A percentile compares a stretch with the other conserved stretches of the same genome.
phyloP scores from a whole-genome alignment of 2,113 vertebrate species.

The Bos indicus region DNA sequence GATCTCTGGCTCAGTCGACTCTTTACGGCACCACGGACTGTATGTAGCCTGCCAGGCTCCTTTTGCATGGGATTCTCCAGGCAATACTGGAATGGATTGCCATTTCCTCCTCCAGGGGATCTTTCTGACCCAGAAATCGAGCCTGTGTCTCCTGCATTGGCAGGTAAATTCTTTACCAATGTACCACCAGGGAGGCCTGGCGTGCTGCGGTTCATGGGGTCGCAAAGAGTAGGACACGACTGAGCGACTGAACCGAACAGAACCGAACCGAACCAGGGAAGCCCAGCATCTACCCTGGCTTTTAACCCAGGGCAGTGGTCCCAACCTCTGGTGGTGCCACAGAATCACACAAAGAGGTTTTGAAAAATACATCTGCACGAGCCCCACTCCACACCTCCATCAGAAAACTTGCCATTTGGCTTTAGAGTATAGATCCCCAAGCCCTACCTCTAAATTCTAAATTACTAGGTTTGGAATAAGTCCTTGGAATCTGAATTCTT shows the following conservation, averaged over 20 bases:
- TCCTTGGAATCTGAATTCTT: not conserved
- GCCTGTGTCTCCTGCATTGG: not conserved
- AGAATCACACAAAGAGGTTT: not conserved
- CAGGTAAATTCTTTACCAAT: not conserved
- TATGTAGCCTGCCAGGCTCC: not conserved
- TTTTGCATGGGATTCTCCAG: not conserved
- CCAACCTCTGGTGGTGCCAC: not conserved
- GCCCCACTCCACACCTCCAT: not conserved
- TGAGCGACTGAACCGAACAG: too few relatives aligned
- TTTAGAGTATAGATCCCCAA: not conserved
- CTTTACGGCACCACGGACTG: not conserved
- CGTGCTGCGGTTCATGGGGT: too few relatives aligned
- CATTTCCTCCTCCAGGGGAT: not conserved
- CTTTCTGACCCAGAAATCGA: not conserved
- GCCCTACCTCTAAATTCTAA: not conserved
- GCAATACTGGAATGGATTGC: not conserved
- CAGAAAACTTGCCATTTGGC: not conserved
- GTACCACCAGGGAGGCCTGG: not conserved
- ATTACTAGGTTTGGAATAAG: not conserved
- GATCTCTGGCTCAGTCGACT: rapidly evolving
- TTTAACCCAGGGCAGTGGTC: rapidly evolving
- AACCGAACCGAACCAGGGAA: not conserved
- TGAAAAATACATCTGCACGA: not conserved
- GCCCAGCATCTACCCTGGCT: rapidly evolving
- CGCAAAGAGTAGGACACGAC: too few relatives aligned